Conservation (phyloP, 2,888 invertebrate species). For the Marronus borbonicus region DNA sequence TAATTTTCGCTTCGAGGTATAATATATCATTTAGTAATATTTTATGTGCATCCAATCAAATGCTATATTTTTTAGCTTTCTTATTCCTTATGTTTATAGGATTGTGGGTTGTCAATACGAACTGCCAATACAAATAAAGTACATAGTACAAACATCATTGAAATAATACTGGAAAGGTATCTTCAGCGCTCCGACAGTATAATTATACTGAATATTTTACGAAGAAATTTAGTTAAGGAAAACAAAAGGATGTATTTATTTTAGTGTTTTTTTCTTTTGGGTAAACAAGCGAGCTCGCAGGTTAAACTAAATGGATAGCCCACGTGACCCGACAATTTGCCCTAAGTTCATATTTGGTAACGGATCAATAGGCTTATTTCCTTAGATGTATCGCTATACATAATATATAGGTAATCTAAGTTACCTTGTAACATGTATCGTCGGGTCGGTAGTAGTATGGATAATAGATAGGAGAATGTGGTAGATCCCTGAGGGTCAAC, state of each 20-base stretch:
- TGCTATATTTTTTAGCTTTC: neutral
- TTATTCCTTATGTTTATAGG: neutral
- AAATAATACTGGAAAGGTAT: neutral
- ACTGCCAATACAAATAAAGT: neutral
- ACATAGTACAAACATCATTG: neutral
- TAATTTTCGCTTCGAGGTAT: too few species aligned
- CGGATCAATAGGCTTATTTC: slow-evolving; percentile 45
- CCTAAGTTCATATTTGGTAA: slow-evolving; percentile 22
- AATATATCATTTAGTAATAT: too few species aligned
- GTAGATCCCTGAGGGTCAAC: slow-evolving; percentile 40
- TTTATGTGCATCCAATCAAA: too few species aligned
- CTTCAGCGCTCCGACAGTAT: neutral
- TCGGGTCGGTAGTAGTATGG: slow-evolving; percentile 11
- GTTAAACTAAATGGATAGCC: slow-evolving; percentile 28
- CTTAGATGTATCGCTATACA: slow-evolving; percentile 43
- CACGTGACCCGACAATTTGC: slow-evolving; percentile 39
- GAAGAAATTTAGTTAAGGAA: slow-evolving; percentile 23
- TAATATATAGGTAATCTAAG: slow-evolving; percentile 42
- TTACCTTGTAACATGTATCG: slow-evolving; percentile 33
- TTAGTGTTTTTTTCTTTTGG: neutral
- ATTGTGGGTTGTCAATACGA: neutral
- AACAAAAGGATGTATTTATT: slow-evolving; percentile 35
- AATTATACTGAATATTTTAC: slow-evolving; percentile 38
- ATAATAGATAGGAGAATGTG: slow-evolving; percentile 34
- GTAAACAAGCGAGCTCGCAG: slow-evolving; percentile 1